Base-by-base conservation (phyloP, 2,797 vertebrate species). In the Diceros bicornis region DNA sequence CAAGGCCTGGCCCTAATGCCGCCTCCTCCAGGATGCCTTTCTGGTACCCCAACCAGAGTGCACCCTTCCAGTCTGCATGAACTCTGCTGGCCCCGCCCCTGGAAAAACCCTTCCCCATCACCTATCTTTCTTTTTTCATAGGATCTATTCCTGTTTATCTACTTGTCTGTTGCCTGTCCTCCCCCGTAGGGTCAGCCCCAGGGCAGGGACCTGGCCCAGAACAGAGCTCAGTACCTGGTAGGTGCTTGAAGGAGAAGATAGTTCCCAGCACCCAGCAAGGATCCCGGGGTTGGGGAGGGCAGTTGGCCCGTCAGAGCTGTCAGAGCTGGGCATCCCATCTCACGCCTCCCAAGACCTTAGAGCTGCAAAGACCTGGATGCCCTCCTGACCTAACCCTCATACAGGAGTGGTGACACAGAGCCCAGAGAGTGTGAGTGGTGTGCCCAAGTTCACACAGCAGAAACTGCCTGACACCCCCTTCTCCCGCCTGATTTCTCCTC, bases 211-310 rank as follows among this genome's bases (percentile, higher is more conserved):
- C 62, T 37, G 72, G 55, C n/a, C 69, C 44, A 18, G 61, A 75
- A 77, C n/a, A 64, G 47, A 72, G 41, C 64, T 66, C 20, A 50
- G 27, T 55, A 21, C 13, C 10, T 0, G 0, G 16, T 20, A 47
- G 82, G 21, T 32, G 18, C 18, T 16, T 18, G 0, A 16, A 52
- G 29, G 37, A 41, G 57, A 66, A n/a, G 77, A 25, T 27, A 5
- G 10, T 20, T 5, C 13, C 32, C 32, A 18, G 34, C 1, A 4
- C n/a, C 34, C 52, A 41, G 44, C 59, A 17, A 50, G 71, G 47
- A 37, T 29, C 41, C 25, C 6, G 6, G 69, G 18, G 13, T 2
- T 0, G 2, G 37, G 52, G 6, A 5, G 27, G 20, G 47, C 27
- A 9, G 57, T 32, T 37, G 25, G 27, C 21, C 44, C 34, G 2